phyloP scores from a whole-genome alignment of 1,140 invertebrate genomes.

The Steinernema feltiae region DNA sequence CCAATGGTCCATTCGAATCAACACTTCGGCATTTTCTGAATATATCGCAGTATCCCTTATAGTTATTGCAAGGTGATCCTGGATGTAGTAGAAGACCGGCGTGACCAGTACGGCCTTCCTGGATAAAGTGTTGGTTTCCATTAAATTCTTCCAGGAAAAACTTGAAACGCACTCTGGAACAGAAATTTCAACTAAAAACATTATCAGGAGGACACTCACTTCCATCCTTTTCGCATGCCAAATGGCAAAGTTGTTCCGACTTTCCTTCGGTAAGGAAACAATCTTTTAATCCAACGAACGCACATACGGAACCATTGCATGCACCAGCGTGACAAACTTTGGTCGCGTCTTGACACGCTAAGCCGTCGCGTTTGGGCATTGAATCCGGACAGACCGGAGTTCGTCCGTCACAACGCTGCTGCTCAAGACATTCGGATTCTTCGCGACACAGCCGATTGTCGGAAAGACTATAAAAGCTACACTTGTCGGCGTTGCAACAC shows the following conservation, averaged over 20 bases:
- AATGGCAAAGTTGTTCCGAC: conserved; percentile 84
- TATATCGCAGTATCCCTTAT: conserved; percentile 90
- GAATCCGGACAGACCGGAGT: conserved; percentile 71
- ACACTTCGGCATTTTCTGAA: conserved; percentile 93
- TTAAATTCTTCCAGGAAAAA: conserved; percentile 74
- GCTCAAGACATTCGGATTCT: conserved; percentile 55
- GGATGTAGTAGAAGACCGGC: conserved; percentile 77
- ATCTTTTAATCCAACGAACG: conserved; percentile 84
- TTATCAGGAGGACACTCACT: conserved; percentile 34
- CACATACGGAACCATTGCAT: conserved; percentile 88
- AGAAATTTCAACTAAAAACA: neutral
- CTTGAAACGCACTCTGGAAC: conserved; percentile 75
- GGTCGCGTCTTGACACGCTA: conserved; percentile 62
- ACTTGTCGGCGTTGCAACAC: conserved; percentile 75
- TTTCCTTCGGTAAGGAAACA: conserved; percentile 91
- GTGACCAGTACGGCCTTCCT: conserved; percentile 38
- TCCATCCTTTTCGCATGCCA: conserved; percentile 84
- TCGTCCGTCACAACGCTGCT: conserved; percentile 66
- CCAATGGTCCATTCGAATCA: conserved; percentile 93
- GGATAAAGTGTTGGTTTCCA: conserved; percentile 63
- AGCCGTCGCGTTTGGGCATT: conserved; percentile 71
- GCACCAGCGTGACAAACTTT: conserved; percentile 77
- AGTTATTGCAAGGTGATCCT: conserved; percentile 94
- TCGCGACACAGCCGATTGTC: conserved; percentile 37
- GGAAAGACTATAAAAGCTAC: conserved; percentile 70